phyloP scores from a whole-genome alignment of 2,797 vertebrate genomes.

The Pangasius larnaudii region DNA sequence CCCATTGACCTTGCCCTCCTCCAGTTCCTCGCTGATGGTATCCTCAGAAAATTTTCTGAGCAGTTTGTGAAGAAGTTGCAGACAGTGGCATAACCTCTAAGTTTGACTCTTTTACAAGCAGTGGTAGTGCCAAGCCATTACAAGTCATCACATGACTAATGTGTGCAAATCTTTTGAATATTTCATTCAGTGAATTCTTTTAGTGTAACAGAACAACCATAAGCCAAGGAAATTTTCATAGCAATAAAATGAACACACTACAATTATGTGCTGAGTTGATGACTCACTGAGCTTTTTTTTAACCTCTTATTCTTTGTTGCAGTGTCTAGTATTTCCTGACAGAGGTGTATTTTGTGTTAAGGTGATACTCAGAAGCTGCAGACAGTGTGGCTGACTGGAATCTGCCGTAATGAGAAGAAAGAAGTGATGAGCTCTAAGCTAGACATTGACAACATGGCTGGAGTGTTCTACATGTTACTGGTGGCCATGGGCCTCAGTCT shows the following conservation, averaged over 20 bases:
- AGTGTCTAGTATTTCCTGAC: constrained; percentile 10
- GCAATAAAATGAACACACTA: too few species aligned
- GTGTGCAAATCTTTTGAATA: not conserved
- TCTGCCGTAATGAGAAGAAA: constrained; percentile 98
- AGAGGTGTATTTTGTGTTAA: constrained; percentile 59
- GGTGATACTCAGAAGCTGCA: constrained; percentile 96
- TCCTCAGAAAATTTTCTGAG: constrained; percentile 27
- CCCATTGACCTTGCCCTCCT: constrained; percentile 93
- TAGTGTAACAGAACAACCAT: not conserved
- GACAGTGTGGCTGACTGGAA: constrained; percentile 96
- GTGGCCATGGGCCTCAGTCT: constrained; percentile 97
- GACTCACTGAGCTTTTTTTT: not conserved
- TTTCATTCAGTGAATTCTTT: not conserved
- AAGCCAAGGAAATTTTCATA: not conserved
- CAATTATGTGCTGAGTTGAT: not conserved
- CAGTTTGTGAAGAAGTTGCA: not conserved
- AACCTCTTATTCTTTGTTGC: not conserved
- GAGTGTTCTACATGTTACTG: constrained; percentile 97
- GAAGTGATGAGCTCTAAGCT: constrained; percentile 98
- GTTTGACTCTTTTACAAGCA: not conserved
- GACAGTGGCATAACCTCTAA: not conserved
- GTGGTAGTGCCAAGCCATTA: not conserved
- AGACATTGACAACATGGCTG: constrained; percentile 98
- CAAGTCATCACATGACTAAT: not conserved
- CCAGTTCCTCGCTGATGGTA: constrained; percentile 95